Base-by-base conservation (phyloP, 2,797 vertebrate species). In the Neosilurus hyrtlii region DNA sequence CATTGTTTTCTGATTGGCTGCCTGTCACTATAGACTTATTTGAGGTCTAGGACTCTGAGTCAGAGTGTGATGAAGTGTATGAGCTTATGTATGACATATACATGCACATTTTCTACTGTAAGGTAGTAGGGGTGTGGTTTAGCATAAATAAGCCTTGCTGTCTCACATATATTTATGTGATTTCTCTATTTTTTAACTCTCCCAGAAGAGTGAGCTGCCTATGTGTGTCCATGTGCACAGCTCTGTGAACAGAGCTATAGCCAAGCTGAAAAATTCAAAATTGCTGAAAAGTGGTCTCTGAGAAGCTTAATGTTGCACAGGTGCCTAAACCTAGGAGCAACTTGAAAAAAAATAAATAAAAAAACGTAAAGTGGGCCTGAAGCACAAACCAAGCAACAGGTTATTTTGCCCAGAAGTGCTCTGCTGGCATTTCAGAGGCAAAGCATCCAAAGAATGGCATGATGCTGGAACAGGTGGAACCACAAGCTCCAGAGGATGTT, bases 301-400 rank as follows among this genome's bases (percentile, higher is more conserved):
- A 37, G 56, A n/a, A 7, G 16, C 9, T 12, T 57, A 12, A 9
- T 35, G 3, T 22, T 59, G 22, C 10, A n/a, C 26, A 37, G 16
- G 10, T 61, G 11, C 20, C 30, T 37, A n/a, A 59, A 22, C 5
- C 4, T 59, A 2, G 30, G 10, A 35, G 18, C 72, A 22, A 18
- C 73, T 37, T 59, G 6, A 61, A 75, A 75, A 61, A 20, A n/a
- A n/a, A n/a, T n/a, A n/a, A n/a, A n/a, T n/a, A 61, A 75, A 75
- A 61, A 20, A 57, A 37, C 4, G 11, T 43, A 22, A 59, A 59
- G 9, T 43, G 30, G 56, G 11, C 73, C 22, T 59, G 26, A 4
- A 57, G 52, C 18, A 59, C 54, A 59, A 11, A 6, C 54, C 30
- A 57, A 57, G 15, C 68, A 73, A 73, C n/a, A 56, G 24, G 71